phyloP scores from a whole-genome alignment of 2,888 invertebrate species.

The Operophtera brumata region DNA sequence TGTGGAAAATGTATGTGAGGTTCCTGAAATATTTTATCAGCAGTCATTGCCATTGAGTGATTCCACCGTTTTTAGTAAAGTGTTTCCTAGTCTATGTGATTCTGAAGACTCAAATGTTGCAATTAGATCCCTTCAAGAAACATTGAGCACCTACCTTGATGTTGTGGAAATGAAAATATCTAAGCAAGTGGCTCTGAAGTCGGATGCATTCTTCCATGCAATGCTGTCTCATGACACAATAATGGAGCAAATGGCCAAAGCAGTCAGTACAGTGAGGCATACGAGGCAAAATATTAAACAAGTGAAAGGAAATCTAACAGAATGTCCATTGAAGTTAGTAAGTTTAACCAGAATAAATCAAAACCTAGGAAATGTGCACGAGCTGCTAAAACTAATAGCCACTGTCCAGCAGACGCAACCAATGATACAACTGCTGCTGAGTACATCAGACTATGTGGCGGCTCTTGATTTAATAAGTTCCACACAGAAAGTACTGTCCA shows the following conservation, averaged over 20 bases:
- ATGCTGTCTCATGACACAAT: conserved; percentile 99
- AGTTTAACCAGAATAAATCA: conserved; percentile 83
- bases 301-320: conserved; percentile 89
- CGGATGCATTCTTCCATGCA: conserved; percentile 98
- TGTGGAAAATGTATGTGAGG: conserved; percentile 80
- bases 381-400: conserved; percentile 93
- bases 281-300: conserved; percentile 87
- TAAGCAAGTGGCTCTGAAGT: conserved; percentile 95
- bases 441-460: conserved; percentile 98
- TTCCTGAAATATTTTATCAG: conserved; percentile 93
- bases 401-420: conserved; percentile 99
- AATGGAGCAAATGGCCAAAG: conserved; percentile 95
- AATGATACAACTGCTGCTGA: conserved; percentile 95
- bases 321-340: conserved; percentile 89
- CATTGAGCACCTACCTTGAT: conserved; percentile 96
- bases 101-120: conserved; percentile 82
- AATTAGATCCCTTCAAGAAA: conserved; percentile 90
- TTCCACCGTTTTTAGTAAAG: conserved; percentile 89
- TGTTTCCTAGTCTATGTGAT: conserved; percentile 86
- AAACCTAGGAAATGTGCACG: conserved; percentile 84
- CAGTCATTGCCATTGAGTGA: conserved; percentile 89
- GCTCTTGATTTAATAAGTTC: conserved; percentile 98
- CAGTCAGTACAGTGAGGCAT: conserved; percentile 87
- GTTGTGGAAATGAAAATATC: conserved; percentile 96
- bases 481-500: conserved; percentile 95